Base-by-base conservation (phyloP, 2,797 vertebrate species). In the Alcedo quadribrachys region DNA sequence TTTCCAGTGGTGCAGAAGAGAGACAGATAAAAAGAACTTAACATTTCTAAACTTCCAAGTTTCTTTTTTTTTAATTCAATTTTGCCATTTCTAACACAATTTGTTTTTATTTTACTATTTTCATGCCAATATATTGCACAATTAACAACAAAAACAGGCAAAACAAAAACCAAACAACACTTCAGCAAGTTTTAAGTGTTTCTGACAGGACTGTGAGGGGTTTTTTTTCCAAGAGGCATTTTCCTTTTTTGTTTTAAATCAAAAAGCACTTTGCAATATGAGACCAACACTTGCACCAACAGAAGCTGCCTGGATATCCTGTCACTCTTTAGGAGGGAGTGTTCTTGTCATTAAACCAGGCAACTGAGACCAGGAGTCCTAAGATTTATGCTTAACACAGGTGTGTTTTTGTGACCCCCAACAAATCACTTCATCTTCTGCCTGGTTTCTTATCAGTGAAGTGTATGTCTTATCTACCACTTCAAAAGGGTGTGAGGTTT, bases 401-500 rank as follows among this genome's bases (percentile, higher is more conserved):
- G 60, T 87, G 69, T 79, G 33, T 3, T 95, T 92, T 60, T 33
- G 69, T 55, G 46, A 54, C 21, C 70, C 45, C 43, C n/a, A 77
- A 73, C 61, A 73, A 94, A 94, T 71, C 65, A 90, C 81, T 93
- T 68, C 62, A 78, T 60, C 68, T 88, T 71, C 90, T 62, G 32
- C 37, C 85, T 87, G 66, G 46, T 61, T 86, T 71, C 90, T 88
- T 94, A 93, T 93, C 88, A 89, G 62, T 33, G 69, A 85, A 90
- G 48, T 18, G 24, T 77, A 58, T 35, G 24, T 25, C 46, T 87
- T 92, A 94, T 75, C 92, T 90, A 85, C 88, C 79, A 83, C 84
- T 89, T 95, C 92, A 94, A 87, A 94, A 69, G 77, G 27, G 35
- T 37, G 55, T 81, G 82, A 91, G 4, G 4, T 65, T 88, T 71